Evolutionary conservation across 2,113 vertebrate species (phyloP).

Genomic region (Illadopsis cleaveri): DNA sequence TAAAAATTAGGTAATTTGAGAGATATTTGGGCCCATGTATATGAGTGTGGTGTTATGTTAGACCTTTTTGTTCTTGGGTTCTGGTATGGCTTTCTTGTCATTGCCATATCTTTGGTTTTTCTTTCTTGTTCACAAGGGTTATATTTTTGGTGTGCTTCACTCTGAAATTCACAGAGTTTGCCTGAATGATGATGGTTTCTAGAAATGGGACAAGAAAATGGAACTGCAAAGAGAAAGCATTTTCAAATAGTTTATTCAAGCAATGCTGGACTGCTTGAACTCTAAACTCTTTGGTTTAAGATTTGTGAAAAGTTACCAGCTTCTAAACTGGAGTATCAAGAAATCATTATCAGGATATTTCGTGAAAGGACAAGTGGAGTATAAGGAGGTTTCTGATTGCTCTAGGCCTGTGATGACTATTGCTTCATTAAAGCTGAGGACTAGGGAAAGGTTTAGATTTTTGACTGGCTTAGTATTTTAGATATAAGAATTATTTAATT

Average conservation of each 20-base stretch:
- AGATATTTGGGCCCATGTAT: background rate
- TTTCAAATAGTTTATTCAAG: background rate
- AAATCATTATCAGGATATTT: background rate
- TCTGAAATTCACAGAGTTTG: background rate
- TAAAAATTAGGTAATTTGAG: background rate
- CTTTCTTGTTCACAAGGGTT: background rate
- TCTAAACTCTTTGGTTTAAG: background rate
- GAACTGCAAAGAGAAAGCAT: background rate
- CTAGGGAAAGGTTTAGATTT: background rate
- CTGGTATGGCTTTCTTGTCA: background rate
- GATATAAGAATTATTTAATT: background rate
- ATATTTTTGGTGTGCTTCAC: background rate
- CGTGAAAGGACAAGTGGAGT: background rate
- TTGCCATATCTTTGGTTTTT: background rate
- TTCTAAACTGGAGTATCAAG: background rate
- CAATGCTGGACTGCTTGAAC: background rate
- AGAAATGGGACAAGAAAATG: background rate
- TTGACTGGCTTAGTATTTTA: background rate
- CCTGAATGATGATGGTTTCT: background rate
- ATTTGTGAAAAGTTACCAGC: background rate
- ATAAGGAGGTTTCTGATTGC: background rate
- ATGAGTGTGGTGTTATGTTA: background rate
- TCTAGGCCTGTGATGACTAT: background rate
- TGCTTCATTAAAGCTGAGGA: background rate
- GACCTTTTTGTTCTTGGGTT: background rate